A percentile compares a stretch with the other conserved stretches of the same genome.
Evolutionary conservation across 2,113 vertebrate species (phyloP).

Genomic region (Noctilio leporinus): DNA sequence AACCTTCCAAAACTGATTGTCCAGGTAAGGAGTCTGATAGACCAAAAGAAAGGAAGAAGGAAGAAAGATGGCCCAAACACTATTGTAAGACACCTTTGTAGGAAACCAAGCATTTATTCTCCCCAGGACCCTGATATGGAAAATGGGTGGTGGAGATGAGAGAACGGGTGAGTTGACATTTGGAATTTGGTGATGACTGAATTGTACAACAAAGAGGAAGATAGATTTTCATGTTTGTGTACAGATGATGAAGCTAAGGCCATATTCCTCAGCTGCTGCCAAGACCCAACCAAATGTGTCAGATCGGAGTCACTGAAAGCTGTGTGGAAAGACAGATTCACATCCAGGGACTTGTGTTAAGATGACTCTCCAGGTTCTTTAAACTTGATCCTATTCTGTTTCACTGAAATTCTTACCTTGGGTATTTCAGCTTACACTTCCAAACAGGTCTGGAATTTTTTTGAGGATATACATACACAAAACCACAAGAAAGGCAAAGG

Average conservation of each 20-base stretch:
- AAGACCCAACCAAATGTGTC: conserved; percentile 34
- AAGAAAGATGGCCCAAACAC: neutral
- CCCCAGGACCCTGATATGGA: neutral
- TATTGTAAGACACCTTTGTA: neutral
- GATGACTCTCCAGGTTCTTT: conserved; percentile 7
- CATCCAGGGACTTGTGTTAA: conserved; percentile 29
- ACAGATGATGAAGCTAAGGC: conserved; percentile 18
- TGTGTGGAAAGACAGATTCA: conserved; percentile 43
- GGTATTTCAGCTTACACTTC: conserved; percentile 18
- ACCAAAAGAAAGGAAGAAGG: neutral
- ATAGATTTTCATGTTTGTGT: neutral
- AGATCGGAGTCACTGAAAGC: conserved; percentile 24
- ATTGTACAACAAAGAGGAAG: neutral
- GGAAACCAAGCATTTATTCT: neutral
- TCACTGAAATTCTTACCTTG: conserved; percentile 44
- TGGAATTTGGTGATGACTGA: neutral
- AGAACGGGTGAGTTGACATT: neutral
- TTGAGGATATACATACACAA: neutral
- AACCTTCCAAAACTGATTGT: neutral
- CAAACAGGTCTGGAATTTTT: neutral
- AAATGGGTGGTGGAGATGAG: neutral
- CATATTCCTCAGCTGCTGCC: conserved; percentile 20
- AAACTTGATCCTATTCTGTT: conserved; percentile 31
- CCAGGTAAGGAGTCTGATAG: neutral
- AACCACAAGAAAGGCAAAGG: neutral